These are phyloP conservation scores for Ameiurus melas DNA, from an alignment of 2,113 vertebrate genomes.

Conservation along the genomic window DNA sequence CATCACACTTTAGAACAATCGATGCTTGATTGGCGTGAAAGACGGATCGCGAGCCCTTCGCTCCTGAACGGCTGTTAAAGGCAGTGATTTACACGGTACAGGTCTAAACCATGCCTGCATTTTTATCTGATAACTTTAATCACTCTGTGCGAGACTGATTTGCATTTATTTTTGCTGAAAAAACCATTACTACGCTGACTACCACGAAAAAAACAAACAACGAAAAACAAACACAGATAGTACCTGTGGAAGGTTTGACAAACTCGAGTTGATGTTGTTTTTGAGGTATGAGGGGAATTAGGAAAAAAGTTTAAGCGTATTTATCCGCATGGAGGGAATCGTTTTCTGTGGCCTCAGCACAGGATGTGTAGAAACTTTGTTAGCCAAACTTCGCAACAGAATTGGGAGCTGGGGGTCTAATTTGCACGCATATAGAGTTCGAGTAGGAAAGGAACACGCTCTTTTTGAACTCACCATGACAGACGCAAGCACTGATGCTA, in stretches of 20 bases:
- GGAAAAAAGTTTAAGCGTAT: background rate
- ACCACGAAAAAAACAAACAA: background rate
- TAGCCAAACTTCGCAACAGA: background rate
- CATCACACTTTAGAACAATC: conserved; percentile 51
- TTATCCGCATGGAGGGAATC: conserved; percentile 1
- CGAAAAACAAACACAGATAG: background rate
- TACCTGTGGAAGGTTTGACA: conserved; percentile 7
- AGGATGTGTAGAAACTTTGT: background rate
- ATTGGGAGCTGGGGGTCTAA: background rate
- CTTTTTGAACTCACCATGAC: background rate
- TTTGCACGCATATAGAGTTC: background rate
- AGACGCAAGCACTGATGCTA: background rate
- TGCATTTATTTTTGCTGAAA: conserved; percentile 53
- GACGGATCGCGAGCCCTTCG: conserved; percentile 30
- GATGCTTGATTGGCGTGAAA: conserved; percentile 46
- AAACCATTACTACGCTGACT: conserved; percentile 39
- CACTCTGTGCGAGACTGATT: conserved; percentile 37
- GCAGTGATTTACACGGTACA: conserved; percentile 32
- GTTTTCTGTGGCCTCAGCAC: background rate
- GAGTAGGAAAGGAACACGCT: background rate
- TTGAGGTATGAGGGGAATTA: conserved; percentile 14
- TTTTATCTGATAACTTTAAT: conserved; percentile 49
- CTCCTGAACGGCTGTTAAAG: conserved; percentile 36
- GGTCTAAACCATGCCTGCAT: background rate
- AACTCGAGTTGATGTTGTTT: conserved; percentile 35